Evolutionary conservation across 2,113 vertebrate genomes (phyloP), one percentile per base, ranked within the genome.

Genomic region (Microtus pennsylvanicus): DNA sequence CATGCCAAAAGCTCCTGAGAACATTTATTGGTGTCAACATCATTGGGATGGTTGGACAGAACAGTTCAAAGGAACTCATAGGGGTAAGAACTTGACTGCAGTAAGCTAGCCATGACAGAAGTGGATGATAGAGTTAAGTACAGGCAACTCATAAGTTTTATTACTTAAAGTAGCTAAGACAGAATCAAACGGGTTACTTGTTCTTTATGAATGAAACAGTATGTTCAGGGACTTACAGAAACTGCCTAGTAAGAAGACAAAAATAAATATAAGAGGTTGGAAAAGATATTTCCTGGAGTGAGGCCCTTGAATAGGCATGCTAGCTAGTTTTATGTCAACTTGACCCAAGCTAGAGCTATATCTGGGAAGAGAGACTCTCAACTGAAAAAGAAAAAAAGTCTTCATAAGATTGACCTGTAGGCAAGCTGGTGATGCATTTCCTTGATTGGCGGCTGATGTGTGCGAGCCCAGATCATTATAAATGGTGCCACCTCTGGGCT

Each of bases 161-260:
- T 50, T 45, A 72, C n/a, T 93, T 35, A 90, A 91, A 75, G 55
- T 58, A 75, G n/a, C 61, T 95, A 13, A 75, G 28, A 87, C 13
- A 58, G 16, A 38, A 76, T 21, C 1, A 69, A 94, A 52, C 33
- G 6, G 69, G 3, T 35, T 89, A 16, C 69, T 87, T 90, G 50
- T 50, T 83, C 94, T 70, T 17, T 80, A n/a, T 58, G 52, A 74
- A 38, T 77, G 61, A 93, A 96, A 45, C 19, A 55, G 69, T 80
- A 85, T 63, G 24, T 21, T 85, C 81, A 93, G 21, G 28, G 19
- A 9, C 17, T 87, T 86, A 86, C 12, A 11, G 63, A 61, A 91
- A 76, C 47, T 35, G 74, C 70, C 28, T 28, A 88, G 21, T 50
- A 94, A 42, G 42, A 77, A 65, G 38, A 58, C 76, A 86, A 78